Evolutionary conservation across 2,888 invertebrate genomes (phyloP).

Genomic region (Perizoma flavofasciatum): DNA sequence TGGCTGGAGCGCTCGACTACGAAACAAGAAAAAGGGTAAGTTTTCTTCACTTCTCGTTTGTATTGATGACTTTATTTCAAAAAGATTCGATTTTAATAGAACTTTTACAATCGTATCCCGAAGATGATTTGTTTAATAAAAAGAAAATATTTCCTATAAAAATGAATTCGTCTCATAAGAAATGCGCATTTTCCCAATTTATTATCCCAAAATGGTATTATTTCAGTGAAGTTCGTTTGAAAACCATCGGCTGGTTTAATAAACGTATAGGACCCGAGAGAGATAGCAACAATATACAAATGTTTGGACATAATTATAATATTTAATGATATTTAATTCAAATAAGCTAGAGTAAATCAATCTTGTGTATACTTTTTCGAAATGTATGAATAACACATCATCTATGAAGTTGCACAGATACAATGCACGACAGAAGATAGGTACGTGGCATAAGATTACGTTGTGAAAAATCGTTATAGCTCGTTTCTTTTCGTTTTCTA

Average conservation of each 20-base stretch:
- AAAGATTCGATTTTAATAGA: not conserved
- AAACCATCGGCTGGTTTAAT: conserved; percentile 46
- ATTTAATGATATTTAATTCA: conserved; percentile 6
- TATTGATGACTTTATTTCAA: not conserved
- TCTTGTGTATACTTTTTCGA: too few relatives aligned
- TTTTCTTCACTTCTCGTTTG: conserved; percentile 25
- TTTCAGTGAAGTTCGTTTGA: conserved; percentile 36
- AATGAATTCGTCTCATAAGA: conserved; percentile 13
- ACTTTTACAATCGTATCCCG: not conserved
- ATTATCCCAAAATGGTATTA: conserved; percentile 34
- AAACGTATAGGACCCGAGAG: conserved; percentile 49
- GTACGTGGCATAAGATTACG: too few relatives aligned
- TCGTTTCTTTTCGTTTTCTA: conserved; percentile 4
- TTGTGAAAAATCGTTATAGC: too few relatives aligned
- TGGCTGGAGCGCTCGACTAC: conserved; percentile 98
- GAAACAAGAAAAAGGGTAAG: conserved; percentile 98
- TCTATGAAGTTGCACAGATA: too few relatives aligned
- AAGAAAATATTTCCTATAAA: conserved; percentile 3
- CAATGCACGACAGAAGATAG: too few relatives aligned
- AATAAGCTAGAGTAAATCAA: conserved; percentile 10
- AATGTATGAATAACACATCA: too few relatives aligned
- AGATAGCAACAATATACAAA: not conserved
- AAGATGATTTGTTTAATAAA: not conserved
- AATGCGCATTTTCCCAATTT: conserved; percentile 20
- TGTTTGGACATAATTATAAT: conserved; percentile 1